Evolutionary conservation across 2,888 invertebrate genomes (phyloP), one percentile per base, ranked within the genome.

Genomic region (Arrhopalites spinosus): DNA sequence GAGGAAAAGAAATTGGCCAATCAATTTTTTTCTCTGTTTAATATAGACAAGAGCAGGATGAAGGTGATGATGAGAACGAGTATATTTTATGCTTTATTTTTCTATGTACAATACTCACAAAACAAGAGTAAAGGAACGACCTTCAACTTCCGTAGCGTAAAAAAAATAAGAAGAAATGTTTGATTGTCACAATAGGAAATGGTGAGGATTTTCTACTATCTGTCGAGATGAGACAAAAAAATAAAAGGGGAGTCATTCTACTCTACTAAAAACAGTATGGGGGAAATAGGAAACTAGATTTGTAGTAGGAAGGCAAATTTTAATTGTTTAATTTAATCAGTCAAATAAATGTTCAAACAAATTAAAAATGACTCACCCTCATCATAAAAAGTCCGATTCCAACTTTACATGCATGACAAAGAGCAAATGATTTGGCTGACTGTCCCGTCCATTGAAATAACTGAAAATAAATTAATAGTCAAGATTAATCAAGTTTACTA

Each of bases 391-490:
- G 77, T 47, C 80, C 81, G 59, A 81, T 80, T 50, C 79, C 82
- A 23, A 82, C 82, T 74, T 78, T 77, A 56, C 82, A 82, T 2
- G 82, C 82, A 68, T 82, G 78, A 63, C 82, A 82, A 53, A 81
- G 76, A 20, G 82, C 80, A 67, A 78, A 64, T 3, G 80, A 78
- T 36, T 77, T 75, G 0, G 78, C 80, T 17, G 79, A 75, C 43
- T 80, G 78, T 45, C 78, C 77, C 63, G 78, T 79, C 78, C 79
- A 79, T 30, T 79, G 78, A 71, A 82, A 82, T 13, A 82, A 73
- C 64, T 36, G 36, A 36, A 36, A 36, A n/a, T n/a, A n/a, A n/a
- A 36, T 36, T 36, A 7, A 7, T 36, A 11, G 36, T 11, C 36
- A 36, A 36, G 11, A 11, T 36, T 36, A 36, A n/a, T n/a, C n/a